phyloP scores from a whole-genome alignment of 2,888 invertebrate species.

The Caenorhabditis angaria region DNA sequence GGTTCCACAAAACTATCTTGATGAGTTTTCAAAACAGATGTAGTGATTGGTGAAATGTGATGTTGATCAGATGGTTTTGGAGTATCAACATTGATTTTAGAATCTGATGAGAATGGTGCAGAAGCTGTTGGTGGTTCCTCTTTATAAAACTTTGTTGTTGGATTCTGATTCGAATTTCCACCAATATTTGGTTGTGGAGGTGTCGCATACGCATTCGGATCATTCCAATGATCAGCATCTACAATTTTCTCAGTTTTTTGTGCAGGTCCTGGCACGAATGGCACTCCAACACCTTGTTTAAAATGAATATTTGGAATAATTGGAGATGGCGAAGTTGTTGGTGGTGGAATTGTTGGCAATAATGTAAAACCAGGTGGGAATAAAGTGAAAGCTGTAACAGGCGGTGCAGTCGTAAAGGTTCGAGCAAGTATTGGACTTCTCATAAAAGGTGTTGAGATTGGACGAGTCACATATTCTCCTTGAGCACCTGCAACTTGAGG shows the following conservation, averaged over 20 bases:
- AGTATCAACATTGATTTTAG: constrained; percentile 5
- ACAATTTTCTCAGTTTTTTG: constrained; percentile 14
- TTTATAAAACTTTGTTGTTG: constrained; percentile 25
- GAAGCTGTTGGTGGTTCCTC: constrained; percentile 41
- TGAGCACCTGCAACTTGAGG: not conserved
- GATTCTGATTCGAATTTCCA: constrained; percentile 7
- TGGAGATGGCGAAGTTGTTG: constrained; percentile 32
- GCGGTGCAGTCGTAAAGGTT: constrained; percentile 23
- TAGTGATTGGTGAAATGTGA: constrained; percentile 4
- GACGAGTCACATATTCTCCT: constrained; percentile 34
- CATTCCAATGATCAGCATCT: constrained; percentile 45
- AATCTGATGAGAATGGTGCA: constrained; percentile 40
- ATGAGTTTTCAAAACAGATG: constrained; percentile 40
- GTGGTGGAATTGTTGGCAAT: constrained; percentile 28
- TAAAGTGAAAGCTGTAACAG: constrained; percentile 12
- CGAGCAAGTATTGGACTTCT: constrained; percentile 11
- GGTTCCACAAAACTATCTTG: constrained; percentile 44
- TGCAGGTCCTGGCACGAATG: constrained; percentile 30
- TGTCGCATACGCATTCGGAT: constrained; percentile 35
- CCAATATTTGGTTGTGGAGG: constrained; percentile 22
- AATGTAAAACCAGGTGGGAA: constrained; percentile 26
- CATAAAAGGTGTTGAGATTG: constrained; percentile 25
- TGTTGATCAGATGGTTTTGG: too few relatives aligned
- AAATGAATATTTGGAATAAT: constrained; percentile 42
- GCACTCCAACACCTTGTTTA: constrained; percentile 42